These are phyloP conservation scores for Scalopus aquaticus DNA, from an alignment of 2,113 vertebrate species.

Conservation along the genomic window DNA sequence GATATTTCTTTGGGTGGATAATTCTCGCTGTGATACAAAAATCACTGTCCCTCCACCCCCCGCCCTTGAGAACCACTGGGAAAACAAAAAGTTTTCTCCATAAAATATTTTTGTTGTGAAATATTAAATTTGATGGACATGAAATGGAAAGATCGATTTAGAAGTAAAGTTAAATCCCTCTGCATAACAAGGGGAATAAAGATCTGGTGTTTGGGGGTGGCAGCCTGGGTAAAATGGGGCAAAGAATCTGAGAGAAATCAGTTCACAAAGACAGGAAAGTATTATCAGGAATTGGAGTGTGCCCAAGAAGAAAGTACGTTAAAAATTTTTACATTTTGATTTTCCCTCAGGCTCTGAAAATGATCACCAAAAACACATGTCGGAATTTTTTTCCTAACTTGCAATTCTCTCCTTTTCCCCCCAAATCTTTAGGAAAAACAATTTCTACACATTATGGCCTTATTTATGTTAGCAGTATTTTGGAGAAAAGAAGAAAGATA, in stretches of 20 bases:
- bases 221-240: not conserved
- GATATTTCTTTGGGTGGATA: not conserved
- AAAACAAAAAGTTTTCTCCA: constrained; percentile 12
- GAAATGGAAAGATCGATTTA: not conserved
- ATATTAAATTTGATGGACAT: not conserved
- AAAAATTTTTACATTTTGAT: not conserved
- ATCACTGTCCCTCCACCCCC: not conserved
- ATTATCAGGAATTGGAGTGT: not conserved
- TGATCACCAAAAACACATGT: not conserved
- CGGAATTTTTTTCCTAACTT: not conserved
- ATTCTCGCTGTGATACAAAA: not conserved
- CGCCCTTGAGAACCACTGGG: not conserved
- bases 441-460: not conserved
- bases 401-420: not conserved
- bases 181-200: not conserved
- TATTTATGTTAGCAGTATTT: not conserved
- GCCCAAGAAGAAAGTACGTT: not conserved
- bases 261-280: not conserved
- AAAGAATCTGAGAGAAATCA: not conserved
- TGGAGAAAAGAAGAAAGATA: not conserved
- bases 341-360: not conserved
- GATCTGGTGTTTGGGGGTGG: not conserved
- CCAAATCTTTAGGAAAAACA: not conserved
- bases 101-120: not conserved
- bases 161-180: not conserved